Evolutionary conservation across 2,113 vertebrate species (phyloP), one percentile per base, ranked within the genome.

Genomic region (Zeus faber): DNA sequence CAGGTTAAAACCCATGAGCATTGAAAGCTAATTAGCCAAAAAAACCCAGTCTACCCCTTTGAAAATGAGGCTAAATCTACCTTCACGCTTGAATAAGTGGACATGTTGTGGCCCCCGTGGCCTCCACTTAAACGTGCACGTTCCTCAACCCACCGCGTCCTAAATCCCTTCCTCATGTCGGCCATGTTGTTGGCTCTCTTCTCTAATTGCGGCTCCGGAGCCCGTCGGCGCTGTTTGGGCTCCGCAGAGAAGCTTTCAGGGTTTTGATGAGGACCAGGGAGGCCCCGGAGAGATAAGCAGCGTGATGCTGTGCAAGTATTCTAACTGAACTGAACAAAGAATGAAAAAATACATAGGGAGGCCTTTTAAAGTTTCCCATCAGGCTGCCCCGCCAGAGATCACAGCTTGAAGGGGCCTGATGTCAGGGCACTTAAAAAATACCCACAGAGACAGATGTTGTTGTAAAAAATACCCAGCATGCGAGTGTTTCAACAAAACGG

Each of bases 91-190:
- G 35, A 9, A n/a, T 40, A 46, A 67, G 54, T 43, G 53, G 22
- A 41, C 21, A 27, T 37, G 54, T 5, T 29, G 41, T 17, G 3
- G 31, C 31, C 24, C 53, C 48, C 48, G 40, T 74, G 58, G 68
- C 6, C 17, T 49, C 31, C 23, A 39, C 53, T 59, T 66, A 9
- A 77, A 54, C 58, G 31, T 51, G 58, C 68, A 84, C 73, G 80
- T 68, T 81, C 73, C 71, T 58, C 66, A 79, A 75, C 53, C 57
- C 62, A 64, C 51, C 58, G 27, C 6, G 9, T 6, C 37, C 25
- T 37, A 70, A 70, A 81, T 76, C 49, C 13, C n/a, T 70, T 83
- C 71, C 67, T 69, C 68, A 40, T 77, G 58, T 54, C 29, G 54
- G 14, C 49, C 50, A n/a, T 60, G 49, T 71, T 62, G 59, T 65